A percentile compares a stretch with the other conserved stretches of the same genome.
Evolutionary conservation across 1,140 invertebrate species (phyloP).

Genomic region (Habropoda laboriosa): DNA sequence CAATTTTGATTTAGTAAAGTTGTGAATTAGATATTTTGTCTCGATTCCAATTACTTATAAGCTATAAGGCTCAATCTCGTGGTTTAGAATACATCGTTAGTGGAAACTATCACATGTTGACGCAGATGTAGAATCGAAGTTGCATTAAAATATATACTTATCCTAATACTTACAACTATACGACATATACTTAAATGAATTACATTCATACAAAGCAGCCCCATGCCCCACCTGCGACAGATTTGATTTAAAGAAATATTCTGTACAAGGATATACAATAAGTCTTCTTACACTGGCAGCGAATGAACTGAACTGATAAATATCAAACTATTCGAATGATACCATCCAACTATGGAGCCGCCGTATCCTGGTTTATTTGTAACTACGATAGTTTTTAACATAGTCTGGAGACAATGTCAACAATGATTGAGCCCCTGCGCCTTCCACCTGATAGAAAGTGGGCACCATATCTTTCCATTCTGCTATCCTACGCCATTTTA

Average conservation of each 20-base stretch:
- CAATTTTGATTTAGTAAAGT: slow-evolving; percentile 53
- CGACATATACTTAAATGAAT: slow-evolving; percentile 63
- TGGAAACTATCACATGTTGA: slow-evolving; percentile 62
- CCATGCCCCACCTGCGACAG: slow-evolving; percentile 67
- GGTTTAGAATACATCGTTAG: slow-evolving; percentile 53
- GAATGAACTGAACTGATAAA: slow-evolving; percentile 74
- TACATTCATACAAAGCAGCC: slow-evolving; percentile 68
- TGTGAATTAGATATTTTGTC: slow-evolving; percentile 49
- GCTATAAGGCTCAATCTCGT: slow-evolving; percentile 69
- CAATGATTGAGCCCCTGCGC: slow-evolving; percentile 74
- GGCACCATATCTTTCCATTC: slow-evolving; percentile 66
- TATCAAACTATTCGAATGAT: slow-evolving; percentile 57
- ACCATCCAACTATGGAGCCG: slow-evolving; percentile 36
- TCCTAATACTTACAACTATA: slow-evolving; percentile 68
- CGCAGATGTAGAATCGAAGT: slow-evolving; percentile 60
- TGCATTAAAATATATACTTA: slow-evolving; percentile 65
- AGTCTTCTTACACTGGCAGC: slow-evolving; percentile 68
- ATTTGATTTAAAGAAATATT: slow-evolving; percentile 64
- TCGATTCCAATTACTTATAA: slow-evolving; percentile 60
- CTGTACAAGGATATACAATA: slow-evolving; percentile 72
- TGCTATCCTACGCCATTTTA: slow-evolving; percentile 80
- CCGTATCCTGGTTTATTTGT: slow-evolving; percentile 49
- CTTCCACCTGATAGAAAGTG: slow-evolving; percentile 69
- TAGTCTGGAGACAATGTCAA: slow-evolving; percentile 71
- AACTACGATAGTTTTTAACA: slow-evolving; percentile 57